Percentiles rank a stretch among this genome's conserved stretches.
Evolutionary conservation across 2,113 vertebrate genomes (phyloP).

Genomic region (Myiozetetes cayanensis): DNA sequence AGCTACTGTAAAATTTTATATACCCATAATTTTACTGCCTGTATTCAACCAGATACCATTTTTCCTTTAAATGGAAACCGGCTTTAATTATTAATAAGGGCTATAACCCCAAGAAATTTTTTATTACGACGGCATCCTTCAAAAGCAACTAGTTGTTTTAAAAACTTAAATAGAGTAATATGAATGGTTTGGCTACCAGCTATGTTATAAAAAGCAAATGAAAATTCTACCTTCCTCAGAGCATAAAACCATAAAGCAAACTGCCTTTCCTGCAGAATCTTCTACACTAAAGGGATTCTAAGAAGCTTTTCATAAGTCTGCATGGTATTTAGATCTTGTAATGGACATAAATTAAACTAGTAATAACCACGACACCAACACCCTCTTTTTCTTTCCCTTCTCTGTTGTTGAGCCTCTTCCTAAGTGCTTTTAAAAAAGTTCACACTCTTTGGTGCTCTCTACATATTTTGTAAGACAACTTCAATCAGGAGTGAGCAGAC

Average conservation of each 20-base stretch:
- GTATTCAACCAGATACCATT: background rate
- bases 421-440: background rate
- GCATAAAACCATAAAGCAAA: background rate
- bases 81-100: constrained; percentile 28
- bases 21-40: constrained; percentile 3
- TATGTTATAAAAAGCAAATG: background rate
- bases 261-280: background rate
- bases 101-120: background rate
- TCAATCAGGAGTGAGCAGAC: background rate
- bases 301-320: background rate
- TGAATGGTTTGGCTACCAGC: background rate
- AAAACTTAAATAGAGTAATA: constrained; percentile 25
- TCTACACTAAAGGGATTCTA: background rate
- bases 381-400: rapidly evolving
- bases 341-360: background rate
- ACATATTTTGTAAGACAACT: background rate
- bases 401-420: background rate
- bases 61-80: constrained; percentile 21
- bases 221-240: background rate
- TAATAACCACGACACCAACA: background rate
- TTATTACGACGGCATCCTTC: background rate
- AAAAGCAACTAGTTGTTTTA: constrained; percentile 30
- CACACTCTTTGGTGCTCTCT: background rate
- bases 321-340: background rate
- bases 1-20: constrained; percentile 48